Conservation (phyloP, 2,113 vertebrate genomes). For the Ondatra zibethicus region DNA sequence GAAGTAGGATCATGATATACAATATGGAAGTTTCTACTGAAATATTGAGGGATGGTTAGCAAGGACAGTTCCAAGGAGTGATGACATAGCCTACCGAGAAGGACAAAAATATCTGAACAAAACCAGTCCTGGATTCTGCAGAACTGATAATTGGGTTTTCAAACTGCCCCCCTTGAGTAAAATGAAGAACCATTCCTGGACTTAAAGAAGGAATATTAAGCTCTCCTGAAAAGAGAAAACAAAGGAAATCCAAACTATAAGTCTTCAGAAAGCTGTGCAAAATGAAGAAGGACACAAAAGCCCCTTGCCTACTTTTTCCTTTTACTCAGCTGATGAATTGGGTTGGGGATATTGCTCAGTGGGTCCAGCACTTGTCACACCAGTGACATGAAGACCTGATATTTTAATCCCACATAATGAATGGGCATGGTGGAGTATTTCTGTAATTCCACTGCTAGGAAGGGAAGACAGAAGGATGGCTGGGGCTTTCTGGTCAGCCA, state of each 20-base stretch:
- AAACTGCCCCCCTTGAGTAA: neutral
- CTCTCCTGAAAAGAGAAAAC: neutral
- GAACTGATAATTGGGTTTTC: neutral
- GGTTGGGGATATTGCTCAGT: neutral
- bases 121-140: rapidly evolving
- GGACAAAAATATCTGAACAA: neutral
- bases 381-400: neutral
- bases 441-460: neutral
- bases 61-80: neutral
- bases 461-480: too few species aligned
- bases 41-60: neutral
- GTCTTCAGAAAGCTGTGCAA: neutral
- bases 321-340: neutral
- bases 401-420: neutral
- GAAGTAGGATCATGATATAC: neutral
- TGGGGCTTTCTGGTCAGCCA: neutral
- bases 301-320: neutral
- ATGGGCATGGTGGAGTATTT: too few species aligned
- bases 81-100: neutral
- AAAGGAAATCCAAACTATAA: neutral
- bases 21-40: neutral
- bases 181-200: neutral
- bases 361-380: too few species aligned
- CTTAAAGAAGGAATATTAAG: neutral
- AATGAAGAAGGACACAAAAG: neutral